Percentiles rank a stretch among this genome's conserved stretches.
Conservation (phyloP, 2,113 vertebrate genomes). For the Acrocephalus arundinaceus region DNA sequence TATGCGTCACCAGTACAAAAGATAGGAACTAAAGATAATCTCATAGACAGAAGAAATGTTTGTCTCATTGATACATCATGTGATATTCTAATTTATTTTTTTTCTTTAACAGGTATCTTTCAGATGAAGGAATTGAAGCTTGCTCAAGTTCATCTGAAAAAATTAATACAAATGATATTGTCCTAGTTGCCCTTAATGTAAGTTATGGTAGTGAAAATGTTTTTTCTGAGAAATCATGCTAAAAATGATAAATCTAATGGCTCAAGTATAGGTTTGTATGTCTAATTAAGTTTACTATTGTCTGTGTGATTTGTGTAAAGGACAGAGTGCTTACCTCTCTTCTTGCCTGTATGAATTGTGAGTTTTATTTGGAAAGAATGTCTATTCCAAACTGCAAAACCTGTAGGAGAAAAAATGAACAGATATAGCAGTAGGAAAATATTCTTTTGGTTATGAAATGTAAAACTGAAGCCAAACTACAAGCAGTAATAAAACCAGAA, state of each 20-base stretch:
- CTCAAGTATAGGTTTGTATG: not conserved
- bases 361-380: not conserved
- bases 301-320: not conserved
- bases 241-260: not conserved
- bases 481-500: not conserved
- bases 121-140: constrained; percentile 91
- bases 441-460: not conserved
- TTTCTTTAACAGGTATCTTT: constrained; percentile 87
- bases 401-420: not conserved
- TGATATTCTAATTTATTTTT: not conserved
- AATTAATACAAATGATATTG: constrained; percentile 82
- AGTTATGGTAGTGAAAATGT: constrained; percentile 70
- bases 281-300: not conserved
- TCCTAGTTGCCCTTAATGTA: constrained; percentile 93
- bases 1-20: not conserved
- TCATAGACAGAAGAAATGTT: not conserved
- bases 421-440: not conserved
- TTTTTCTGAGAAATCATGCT: not conserved
- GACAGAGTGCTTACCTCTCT: not conserved
- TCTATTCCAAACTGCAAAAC: not conserved
- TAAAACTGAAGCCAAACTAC: not conserved
- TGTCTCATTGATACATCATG: not conserved
- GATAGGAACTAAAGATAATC: not conserved
- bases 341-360: not conserved
- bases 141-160: constrained; percentile 86